Conservation (phyloP, 2,888 invertebrate genomes). For the Heliconius hortense region DNA sequence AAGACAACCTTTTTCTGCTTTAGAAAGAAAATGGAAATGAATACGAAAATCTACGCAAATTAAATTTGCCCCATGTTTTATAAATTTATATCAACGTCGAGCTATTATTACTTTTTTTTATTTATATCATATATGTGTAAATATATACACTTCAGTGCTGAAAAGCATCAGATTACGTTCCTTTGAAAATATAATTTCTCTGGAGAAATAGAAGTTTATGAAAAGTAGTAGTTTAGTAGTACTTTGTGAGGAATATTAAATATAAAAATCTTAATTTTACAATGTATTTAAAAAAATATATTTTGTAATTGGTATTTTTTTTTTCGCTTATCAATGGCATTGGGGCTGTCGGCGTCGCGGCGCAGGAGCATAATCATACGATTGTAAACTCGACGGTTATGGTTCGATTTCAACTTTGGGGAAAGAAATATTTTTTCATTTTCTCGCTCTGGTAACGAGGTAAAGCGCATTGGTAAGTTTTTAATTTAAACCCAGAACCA, state of each 20-base stretch:
- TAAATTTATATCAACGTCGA: neutral
- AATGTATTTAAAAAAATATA: neutral
- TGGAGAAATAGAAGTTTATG: neutral
- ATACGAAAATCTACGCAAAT: neutral
- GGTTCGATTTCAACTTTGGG: no score
- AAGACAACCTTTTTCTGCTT: neutral
- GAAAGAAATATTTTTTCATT: no score
- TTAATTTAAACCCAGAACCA: neutral
- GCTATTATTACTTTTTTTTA: slow-evolving; percentile 3
- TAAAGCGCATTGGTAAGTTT: no score
- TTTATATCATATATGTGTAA: neutral
- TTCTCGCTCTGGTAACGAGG: no score
- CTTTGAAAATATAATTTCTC: neutral
- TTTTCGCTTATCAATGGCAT: no score
- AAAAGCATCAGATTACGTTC: neutral
- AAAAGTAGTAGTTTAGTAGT: no score
- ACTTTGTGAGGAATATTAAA: neutral
- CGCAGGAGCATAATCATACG: no score
- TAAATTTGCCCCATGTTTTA: neutral
- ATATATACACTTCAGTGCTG: neutral
- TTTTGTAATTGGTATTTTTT: neutral
- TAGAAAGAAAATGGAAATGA: neutral
- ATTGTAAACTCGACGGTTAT: no score
- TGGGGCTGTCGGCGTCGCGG: no score
- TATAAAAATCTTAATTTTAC: neutral